These are phyloP conservation scores for Callitettix versicolor DNA, from an alignment of 1,140 invertebrate genomes.

Conservation along the genomic window DNA sequence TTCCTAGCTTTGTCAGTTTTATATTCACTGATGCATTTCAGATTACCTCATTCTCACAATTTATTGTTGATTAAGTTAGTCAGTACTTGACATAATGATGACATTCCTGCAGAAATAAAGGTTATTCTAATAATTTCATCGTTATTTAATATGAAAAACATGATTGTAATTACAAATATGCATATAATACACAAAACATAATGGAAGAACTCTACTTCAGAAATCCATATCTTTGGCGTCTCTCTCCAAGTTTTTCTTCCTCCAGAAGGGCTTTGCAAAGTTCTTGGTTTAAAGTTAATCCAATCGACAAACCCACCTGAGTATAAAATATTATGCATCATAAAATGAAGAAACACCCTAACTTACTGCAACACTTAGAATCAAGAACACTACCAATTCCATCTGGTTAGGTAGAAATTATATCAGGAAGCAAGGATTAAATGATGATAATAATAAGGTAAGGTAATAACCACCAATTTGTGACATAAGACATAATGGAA, in stretches of 20 bases:
- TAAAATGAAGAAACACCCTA: neutral
- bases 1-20: too few relatives aligned
- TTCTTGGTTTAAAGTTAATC: constrained; percentile 17
- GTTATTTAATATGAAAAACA: too few relatives aligned
- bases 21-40: too few relatives aligned
- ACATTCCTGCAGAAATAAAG: too few relatives aligned
- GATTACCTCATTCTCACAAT: too few relatives aligned
- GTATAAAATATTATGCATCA: neutral
- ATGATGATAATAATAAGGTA: neutral
- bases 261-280: constrained; percentile 10
- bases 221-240: constrained; percentile 18
- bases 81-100: too few relatives aligned
- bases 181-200: too few relatives aligned
- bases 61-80: too few relatives aligned
- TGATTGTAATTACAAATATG: too few relatives aligned
- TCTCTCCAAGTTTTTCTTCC: constrained; percentile 14
- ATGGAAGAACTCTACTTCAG: constrained; percentile 17
- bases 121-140: too few relatives aligned
- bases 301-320: constrained; percentile 17
- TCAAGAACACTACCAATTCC: neutral
- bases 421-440: too few relatives aligned
- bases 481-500: neutral
- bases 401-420: neutral
- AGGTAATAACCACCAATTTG: neutral
- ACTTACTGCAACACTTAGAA: neutral